Conservation (phyloP, 1,140 invertebrate genomes). For the Diploscapter pachys region DNA sequence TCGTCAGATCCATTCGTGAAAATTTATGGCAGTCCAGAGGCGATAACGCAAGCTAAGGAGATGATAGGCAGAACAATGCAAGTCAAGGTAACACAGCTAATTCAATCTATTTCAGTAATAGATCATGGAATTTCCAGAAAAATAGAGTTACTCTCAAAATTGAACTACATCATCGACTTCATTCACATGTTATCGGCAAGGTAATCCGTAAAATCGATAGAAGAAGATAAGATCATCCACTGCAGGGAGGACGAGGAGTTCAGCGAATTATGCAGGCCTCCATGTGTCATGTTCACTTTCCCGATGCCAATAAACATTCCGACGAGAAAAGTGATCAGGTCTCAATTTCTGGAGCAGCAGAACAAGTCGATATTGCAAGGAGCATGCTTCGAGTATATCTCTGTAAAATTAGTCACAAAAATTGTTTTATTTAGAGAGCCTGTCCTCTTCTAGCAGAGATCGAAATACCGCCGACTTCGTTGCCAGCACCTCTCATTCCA, state of each 20-base stretch:
- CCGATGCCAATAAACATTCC: conserved; percentile 88
- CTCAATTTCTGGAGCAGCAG: conserved; percentile 74
- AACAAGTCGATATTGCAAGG: conserved; percentile 83
- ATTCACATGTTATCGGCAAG: conserved; percentile 95
- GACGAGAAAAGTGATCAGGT: conserved; percentile 82
- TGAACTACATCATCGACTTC: conserved; percentile 93
- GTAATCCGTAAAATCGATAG: conserved; percentile 82
- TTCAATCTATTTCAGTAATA: too few species aligned
- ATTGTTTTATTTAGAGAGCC: too few species aligned
- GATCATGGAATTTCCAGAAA: conserved; percentile 66
- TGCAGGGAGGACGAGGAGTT: conserved; percentile 79
- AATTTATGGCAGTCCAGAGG: conserved; percentile 75
- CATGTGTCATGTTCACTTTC: conserved; percentile 93
- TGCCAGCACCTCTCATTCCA: too few species aligned
- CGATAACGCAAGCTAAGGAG: conserved; percentile 75
- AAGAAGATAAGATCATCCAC: conserved; percentile 62
- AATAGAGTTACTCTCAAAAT: conserved; percentile 93
- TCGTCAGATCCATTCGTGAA: conserved; percentile 84
- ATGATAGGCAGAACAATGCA: conserved; percentile 81
- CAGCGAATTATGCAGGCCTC: conserved; percentile 92
- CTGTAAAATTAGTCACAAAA: not conserved
- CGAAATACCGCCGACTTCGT: too few species aligned
- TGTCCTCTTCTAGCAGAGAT: too few species aligned
- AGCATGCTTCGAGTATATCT: conserved; percentile 76
- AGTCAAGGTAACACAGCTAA: conserved; percentile 70